A percentile compares a stretch with the other conserved stretches of the same genome.
Evolutionary conservation across 2,888 invertebrate species (phyloP).

Genomic region (Polydesmus complanatus): DNA sequence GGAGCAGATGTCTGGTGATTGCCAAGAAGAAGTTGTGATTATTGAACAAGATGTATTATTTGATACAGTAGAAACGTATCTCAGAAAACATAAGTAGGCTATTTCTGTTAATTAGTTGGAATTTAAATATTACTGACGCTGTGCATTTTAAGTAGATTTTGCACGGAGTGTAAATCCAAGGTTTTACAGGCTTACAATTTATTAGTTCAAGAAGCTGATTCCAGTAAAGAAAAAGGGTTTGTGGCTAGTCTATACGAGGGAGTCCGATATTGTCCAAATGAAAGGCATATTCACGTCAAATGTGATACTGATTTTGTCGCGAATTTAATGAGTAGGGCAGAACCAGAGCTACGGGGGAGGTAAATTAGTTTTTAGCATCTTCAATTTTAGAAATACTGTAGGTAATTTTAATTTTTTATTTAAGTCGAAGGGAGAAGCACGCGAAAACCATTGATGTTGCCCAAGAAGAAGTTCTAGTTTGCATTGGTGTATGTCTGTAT

Average conservation of each 20-base stretch:
- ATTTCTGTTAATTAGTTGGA: not conserved
- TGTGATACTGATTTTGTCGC: conserved; percentile 78
- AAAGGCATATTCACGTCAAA: conserved; percentile 76
- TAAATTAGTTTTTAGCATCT: conserved; percentile 26
- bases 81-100: conserved; percentile 64
- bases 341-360: conserved; percentile 79
- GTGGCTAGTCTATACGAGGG: conserved; percentile 73
- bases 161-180: conserved; percentile 84
- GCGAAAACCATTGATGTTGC: conserved; percentile 94
- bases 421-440: conserved; percentile 68
- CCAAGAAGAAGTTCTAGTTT: conserved; percentile 89
- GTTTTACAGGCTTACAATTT: conserved; percentile 72
- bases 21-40: conserved; percentile 50
- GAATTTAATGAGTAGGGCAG: conserved; percentile 72
- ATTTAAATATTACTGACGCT: not conserved
- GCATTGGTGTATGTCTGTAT: conserved; percentile 83
- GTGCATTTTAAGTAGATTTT: conserved; percentile 44
- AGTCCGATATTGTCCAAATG: conserved; percentile 68
- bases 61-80: conserved; percentile 73
- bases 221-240: conserved; percentile 75
- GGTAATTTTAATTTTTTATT: conserved; percentile 7
- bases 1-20: conserved; percentile 38
- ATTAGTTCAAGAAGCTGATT: conserved; percentile 55
- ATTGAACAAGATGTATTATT: conserved; percentile 72
- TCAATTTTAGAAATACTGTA: not conserved